Percentiles rank a stretch among this genome's conserved stretches.
phyloP scores from a whole-genome alignment of 1,140 invertebrate genomes.

The Nebria ingens region DNA sequence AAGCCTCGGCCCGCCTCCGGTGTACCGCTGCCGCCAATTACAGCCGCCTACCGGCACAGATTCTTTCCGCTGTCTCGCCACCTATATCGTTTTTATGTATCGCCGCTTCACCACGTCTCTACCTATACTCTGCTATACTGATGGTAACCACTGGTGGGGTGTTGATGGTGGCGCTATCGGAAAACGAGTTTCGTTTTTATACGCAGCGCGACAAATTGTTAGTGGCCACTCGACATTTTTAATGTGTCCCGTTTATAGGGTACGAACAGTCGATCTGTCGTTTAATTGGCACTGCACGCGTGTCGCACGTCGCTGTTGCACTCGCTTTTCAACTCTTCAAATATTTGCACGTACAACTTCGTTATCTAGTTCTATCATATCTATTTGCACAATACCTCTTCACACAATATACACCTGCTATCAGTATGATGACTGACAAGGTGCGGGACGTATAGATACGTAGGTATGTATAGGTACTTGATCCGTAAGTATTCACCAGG shows the following conservation, averaged over 20 bases:
- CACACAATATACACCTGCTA: neutral
- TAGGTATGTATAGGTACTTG: neutral
- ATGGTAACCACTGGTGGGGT: neutral
- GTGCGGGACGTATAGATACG: too few relatives aligned
- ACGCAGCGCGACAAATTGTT: constrained; percentile 1
- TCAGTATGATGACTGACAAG: neutral
- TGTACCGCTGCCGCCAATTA: constrained; percentile 7
- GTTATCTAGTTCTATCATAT: too few relatives aligned
- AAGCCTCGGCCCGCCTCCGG: constrained; percentile 2
- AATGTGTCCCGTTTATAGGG: neutral
- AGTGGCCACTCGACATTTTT: constrained; percentile 8
- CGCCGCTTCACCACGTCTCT: neutral
- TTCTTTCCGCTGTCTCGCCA: constrained; percentile 6
- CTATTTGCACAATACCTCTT: neutral
- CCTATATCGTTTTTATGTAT: constrained; percentile 9
- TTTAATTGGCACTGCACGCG: neutral
- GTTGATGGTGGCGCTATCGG: neutral
- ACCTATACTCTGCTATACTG: neutral
- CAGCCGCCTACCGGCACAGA: constrained; percentile 3
- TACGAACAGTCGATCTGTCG: neutral
- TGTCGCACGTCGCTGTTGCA: neutral
- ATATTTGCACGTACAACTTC: too few relatives aligned
- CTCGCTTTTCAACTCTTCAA: too few relatives aligned
- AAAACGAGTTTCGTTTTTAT: constrained; percentile 2
- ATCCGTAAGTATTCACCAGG: neutral